Evolutionary conservation across 2,888 invertebrate genomes (phyloP).

Genomic region (Cataglyphis livida): DNA sequence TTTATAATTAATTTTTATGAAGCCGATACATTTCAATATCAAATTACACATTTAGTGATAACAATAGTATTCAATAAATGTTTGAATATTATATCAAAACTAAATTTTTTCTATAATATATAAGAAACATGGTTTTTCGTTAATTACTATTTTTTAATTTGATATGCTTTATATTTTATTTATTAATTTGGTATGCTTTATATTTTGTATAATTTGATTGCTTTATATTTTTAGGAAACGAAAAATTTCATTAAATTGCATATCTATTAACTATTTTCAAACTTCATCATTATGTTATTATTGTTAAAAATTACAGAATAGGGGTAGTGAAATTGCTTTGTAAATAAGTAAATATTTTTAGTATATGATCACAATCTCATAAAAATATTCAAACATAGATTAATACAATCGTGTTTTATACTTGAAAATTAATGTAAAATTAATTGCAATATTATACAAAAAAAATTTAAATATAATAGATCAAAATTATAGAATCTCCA

Average conservation of each 20-base stretch:
- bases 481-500: not conserved
- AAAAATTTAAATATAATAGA: not conserved
- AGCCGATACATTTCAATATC: not conserved
- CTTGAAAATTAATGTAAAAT: not conserved
- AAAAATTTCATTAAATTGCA: not conserved
- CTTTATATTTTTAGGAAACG: not conserved
- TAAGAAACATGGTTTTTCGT: not conserved
- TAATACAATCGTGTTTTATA: constrained; percentile 13
- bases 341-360: constrained; percentile 13
- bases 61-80: not conserved
- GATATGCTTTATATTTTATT: too few species aligned
- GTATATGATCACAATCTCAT: not conserved
- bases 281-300: too few species aligned
- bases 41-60: not conserved
- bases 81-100: not conserved
- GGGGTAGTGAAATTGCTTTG: not conserved
- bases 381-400: not conserved
- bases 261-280: too few species aligned
- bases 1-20: not conserved
- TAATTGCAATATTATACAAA: not conserved
- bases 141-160: not conserved
- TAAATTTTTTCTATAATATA: not conserved
- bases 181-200: too few species aligned
- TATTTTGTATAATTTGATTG: not conserved
- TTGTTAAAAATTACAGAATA: too few species aligned